phyloP scores from a whole-genome alignment of 2,797 vertebrate genomes.

The Triplophysa bombifrons region DNA sequence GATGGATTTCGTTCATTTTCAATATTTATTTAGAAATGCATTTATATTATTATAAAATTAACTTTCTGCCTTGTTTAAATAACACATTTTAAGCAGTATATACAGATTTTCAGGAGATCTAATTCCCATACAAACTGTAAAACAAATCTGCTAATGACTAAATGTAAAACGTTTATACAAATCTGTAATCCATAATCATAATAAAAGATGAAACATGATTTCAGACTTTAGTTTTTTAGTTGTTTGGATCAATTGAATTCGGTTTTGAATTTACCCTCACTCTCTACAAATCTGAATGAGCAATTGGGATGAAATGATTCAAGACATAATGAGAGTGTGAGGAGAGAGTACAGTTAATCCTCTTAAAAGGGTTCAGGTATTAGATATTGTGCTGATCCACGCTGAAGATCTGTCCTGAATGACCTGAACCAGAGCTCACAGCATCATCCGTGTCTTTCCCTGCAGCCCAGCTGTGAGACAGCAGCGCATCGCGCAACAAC shows the following conservation, averaged over 20 bases:
- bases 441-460: conserved; percentile 62
- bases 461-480: conserved; percentile 68
- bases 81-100: no score
- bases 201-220: background rate
- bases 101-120: background rate
- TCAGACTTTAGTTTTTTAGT: background rate
- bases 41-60: background rate
- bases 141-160: background rate
- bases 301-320: conserved; percentile 55
- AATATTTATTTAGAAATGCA: background rate
- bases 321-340: conserved; percentile 73
- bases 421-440: conserved; percentile 70
- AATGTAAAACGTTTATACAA: background rate
- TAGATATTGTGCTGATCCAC: conserved; percentile 88
- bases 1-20: background rate
- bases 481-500: conserved; percentile 48
- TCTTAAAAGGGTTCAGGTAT: conserved; percentile 87
- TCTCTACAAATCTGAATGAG: conserved; percentile 33
- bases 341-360: conserved; percentile 82
- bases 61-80: background rate
- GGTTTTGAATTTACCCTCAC: no score
- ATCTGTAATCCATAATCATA: conserved; percentile 8
- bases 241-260: background rate
- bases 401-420: conserved; percentile 81
- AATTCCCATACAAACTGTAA: no score